Percentiles rank a stretch among this genome's conserved stretches.
Evolutionary conservation across 2,888 invertebrate genomes (phyloP).

Genomic region (Agrochola lychnidis): DNA sequence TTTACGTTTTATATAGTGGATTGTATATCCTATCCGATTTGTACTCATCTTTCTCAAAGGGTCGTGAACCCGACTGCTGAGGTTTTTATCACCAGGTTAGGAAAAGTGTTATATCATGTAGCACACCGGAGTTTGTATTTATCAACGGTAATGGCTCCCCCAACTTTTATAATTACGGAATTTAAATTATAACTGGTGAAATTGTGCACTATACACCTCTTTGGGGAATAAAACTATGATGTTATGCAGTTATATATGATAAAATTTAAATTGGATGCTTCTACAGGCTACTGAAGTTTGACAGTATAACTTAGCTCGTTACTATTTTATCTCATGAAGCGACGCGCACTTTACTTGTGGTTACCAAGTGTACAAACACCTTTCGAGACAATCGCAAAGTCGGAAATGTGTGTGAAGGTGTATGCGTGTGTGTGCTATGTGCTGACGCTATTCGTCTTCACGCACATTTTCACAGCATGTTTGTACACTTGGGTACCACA

Average conservation of each 20-base stretch:
- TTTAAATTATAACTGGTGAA: background rate
- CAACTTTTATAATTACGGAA: background rate
- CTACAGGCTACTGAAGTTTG: background rate
- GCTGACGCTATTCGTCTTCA: too few relatives aligned
- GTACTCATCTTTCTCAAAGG: background rate
- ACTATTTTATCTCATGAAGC: too few relatives aligned
- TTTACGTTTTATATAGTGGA: too few relatives aligned
- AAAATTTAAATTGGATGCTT: conserved; percentile 13
- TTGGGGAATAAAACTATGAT: background rate
- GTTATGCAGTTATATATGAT: background rate
- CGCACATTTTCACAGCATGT: too few relatives aligned
- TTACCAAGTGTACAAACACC: too few relatives aligned
- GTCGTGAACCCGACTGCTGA: background rate
- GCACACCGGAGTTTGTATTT: background rate
- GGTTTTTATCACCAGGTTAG: conserved; percentile 1
- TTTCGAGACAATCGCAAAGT: too few relatives aligned
- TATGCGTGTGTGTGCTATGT: too few relatives aligned
- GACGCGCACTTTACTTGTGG: too few relatives aligned
- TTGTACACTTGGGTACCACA: too few relatives aligned
- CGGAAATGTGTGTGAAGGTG: too few relatives aligned
- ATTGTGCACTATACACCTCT: background rate
- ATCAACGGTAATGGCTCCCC: background rate
- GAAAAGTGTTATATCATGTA: background rate
- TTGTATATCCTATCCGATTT: background rate
- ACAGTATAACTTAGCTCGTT: conserved; percentile 5